A percentile compares a stretch with the other conserved stretches of the same genome.
Evolutionary conservation across 2,797 vertebrate genomes (phyloP).

Genomic region (Hypotaenidia philippensis): DNA sequence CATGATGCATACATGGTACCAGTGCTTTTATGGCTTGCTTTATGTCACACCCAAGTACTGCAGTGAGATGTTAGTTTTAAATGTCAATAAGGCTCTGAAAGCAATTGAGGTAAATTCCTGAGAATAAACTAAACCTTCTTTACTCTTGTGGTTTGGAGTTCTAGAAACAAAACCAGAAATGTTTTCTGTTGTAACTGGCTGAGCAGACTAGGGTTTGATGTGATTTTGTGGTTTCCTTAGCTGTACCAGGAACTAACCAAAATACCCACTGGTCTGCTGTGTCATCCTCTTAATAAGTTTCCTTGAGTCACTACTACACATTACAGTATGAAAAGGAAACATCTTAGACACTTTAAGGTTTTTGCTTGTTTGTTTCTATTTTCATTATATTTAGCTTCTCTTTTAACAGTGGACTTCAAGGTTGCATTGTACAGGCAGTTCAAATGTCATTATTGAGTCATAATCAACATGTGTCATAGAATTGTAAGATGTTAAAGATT

Average conservation of each 20-base stretch:
- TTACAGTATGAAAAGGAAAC: slow-evolving; percentile 1
- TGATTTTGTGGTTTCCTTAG: slow-evolving; percentile 75
- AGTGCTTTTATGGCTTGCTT: background rate
- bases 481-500: slow-evolving; percentile 19
- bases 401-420: slow-evolving; percentile 1
- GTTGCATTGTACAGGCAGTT: background rate
- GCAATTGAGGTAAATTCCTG: background rate
- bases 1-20: background rate
- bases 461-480: background rate
- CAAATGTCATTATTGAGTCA: slow-evolving; percentile 17
- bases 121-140: slow-evolving; percentile 10
- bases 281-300: background rate
- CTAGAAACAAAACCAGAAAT: slow-evolving; percentile 37
- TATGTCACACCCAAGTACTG: background rate
- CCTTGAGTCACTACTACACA: background rate
- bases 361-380: background rate
- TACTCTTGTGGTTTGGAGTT: slow-evolving; percentile 35
- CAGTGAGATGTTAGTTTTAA: background rate
- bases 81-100: background rate
- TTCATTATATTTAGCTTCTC: background rate
- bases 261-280: background rate
- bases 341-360: background rate
- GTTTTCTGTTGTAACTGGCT: slow-evolving; percentile 2
- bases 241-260: slow-evolving; percentile 41
- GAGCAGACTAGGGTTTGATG: slow-evolving; percentile 48